Evolutionary conservation across 2,888 invertebrate genomes (phyloP).

Genomic region (Epirrhoe alternata): DNA sequence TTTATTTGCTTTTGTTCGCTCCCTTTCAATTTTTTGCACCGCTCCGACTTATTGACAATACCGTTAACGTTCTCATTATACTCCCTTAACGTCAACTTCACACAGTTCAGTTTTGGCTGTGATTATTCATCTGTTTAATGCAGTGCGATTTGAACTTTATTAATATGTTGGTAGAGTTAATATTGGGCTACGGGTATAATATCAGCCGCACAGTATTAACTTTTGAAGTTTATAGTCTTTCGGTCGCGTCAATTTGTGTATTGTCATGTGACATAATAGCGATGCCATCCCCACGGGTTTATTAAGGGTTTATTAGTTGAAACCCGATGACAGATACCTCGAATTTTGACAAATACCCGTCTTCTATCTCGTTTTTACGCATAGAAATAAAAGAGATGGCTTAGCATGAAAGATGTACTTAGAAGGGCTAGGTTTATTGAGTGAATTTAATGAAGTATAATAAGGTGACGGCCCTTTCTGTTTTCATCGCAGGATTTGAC

Average conservation of each 20-base stretch:
- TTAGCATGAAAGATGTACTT: constrained; percentile 72
- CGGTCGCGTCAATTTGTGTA: constrained; percentile 84
- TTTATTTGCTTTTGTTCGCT: constrained; percentile 82
- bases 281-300: constrained; percentile 77
- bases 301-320: constrained; percentile 82
- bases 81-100: constrained; percentile 40
- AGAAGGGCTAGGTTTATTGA: constrained; percentile 73
- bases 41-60: constrained; percentile 61
- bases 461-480: constrained; percentile 69
- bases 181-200: constrained; percentile 29
- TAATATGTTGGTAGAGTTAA: not conserved
- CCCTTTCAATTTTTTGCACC: constrained; percentile 73
- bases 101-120: constrained; percentile 36
- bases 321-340: constrained; percentile 78
- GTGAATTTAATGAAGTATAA: constrained; percentile 78
- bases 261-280: constrained; percentile 84
- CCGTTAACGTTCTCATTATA: constrained; percentile 28
- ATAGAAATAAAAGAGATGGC: constrained; percentile 48
- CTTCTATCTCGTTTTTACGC: constrained; percentile 44
- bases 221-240: constrained; percentile 80
- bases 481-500: constrained; percentile 57
- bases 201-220: constrained; percentile 65
- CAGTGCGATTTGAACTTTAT: constrained; percentile 27
- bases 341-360: constrained; percentile 65
- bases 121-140: not conserved